These are phyloP conservation scores for Etheostoma perlongum DNA, from an alignment of 2,797 vertebrate species.

Conservation along the genomic window DNA sequence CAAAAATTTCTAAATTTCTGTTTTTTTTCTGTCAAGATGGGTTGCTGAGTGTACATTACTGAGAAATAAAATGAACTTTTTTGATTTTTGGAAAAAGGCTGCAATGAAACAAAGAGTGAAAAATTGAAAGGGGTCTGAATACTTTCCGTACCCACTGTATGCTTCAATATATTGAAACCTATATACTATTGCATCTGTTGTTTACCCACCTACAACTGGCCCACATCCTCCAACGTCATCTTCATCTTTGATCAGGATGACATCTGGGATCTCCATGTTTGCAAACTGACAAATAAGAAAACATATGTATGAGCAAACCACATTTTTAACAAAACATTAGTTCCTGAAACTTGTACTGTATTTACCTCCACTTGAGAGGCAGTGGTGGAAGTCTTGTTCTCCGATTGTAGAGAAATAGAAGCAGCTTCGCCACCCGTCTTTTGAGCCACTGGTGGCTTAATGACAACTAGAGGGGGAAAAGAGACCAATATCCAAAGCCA, in stretches of 20 bases:
- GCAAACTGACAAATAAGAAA: slow-evolving; percentile 50
- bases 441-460: slow-evolving; percentile 44
- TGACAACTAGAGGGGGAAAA: slow-evolving; percentile 46
- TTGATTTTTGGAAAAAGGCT: too few species aligned
- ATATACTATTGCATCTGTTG: background rate
- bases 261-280: slow-evolving; percentile 70
- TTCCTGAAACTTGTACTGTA: background rate
- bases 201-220: slow-evolving; percentile 54
- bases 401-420: slow-evolving; percentile 37
- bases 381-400: slow-evolving; percentile 34
- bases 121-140: too few species aligned
- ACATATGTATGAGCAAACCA: slow-evolving; percentile 8
- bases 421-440: slow-evolving; percentile 28
- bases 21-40: too few species aligned
- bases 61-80: too few species aligned
- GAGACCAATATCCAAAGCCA: slow-evolving; percentile 1
- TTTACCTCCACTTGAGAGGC: slow-evolving; percentile 51
- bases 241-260: slow-evolving; percentile 84
- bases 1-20: too few species aligned
- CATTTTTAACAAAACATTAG: background rate
- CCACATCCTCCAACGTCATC: slow-evolving; percentile 69
- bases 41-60: too few species aligned
- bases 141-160: too few species aligned
- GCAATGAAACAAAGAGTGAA: too few species aligned
- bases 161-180: background rate